A percentile compares a stretch with the other conserved stretches of the same genome.
These are phyloP conservation scores for Myotis lucifugus DNA, from an alignment of 2,113 vertebrate species.

Conservation along the genomic window DNA sequence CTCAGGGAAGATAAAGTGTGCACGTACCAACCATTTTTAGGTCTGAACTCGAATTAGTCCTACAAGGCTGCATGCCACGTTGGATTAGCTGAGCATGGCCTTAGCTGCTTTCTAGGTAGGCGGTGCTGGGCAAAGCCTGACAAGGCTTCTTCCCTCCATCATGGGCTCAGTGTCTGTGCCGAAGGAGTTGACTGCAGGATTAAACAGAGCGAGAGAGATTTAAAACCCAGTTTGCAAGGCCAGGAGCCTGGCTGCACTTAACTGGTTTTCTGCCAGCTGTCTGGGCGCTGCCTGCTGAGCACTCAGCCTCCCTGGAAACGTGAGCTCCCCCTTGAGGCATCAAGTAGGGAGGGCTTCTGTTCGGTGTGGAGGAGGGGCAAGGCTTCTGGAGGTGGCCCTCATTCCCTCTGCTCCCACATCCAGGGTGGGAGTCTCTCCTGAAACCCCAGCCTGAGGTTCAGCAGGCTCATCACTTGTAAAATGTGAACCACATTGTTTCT, in stretches of 20 bases:
- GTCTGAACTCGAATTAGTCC: neutral
- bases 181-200: neutral
- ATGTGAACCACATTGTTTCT: neutral
- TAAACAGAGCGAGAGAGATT: neutral
- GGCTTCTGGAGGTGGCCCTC: neutral
- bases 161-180: neutral
- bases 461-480: constrained; percentile 2
- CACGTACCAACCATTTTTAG: neutral
- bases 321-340: neutral
- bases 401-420: neutral
- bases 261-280: neutral
- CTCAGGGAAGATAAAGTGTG: neutral
- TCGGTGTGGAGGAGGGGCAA: no score
- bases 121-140: neutral
- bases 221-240: rapidly evolving
- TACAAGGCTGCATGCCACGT: neutral
- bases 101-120: rapidly evolving
- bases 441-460: neutral
- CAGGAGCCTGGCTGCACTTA: neutral
- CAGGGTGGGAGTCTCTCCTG: neutral
- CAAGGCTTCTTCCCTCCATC: neutral
- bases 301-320: neutral
- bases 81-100: neutral
- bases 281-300: neutral
- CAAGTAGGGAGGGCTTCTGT: neutral